Percentiles rank a stretch among this genome's conserved stretches.
Evolutionary conservation across 1,140 invertebrate species (phyloP).

Genomic region (Procambarus virginalis): DNA sequence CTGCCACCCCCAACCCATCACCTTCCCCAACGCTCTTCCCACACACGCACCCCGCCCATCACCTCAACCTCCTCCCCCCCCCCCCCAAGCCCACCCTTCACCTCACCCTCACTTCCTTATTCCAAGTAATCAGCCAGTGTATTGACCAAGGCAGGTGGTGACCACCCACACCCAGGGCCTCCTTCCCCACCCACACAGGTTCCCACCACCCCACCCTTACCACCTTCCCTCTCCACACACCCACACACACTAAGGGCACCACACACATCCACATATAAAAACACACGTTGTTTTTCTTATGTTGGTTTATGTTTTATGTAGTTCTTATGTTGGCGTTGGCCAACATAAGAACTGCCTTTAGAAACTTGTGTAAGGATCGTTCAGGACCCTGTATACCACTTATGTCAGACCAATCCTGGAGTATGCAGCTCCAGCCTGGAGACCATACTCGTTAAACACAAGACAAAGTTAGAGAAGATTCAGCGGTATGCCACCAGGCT

Average conservation of each 20-base stretch:
- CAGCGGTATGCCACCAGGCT: no score
- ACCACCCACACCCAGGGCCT: neutral
- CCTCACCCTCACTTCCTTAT: constrained; percentile 9
- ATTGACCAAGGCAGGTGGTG: constrained; percentile 21
- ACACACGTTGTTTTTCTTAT: no score
- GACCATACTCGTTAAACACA: no score
- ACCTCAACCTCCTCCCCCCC: neutral
- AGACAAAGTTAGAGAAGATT: no score
- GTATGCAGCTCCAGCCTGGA: no score
- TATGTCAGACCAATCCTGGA: no score
- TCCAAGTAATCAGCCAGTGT: constrained; percentile 27
- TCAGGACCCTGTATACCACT: no score
- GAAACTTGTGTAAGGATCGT: no score
- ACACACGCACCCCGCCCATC: neutral
- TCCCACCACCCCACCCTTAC: neutral
- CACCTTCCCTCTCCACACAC: neutral
- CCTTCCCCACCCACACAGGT: neutral
- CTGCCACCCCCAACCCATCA: neutral
- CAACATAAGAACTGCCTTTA: no score
- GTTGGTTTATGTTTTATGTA: no score
- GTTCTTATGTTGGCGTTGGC: no score
- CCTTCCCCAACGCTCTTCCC: neutral
- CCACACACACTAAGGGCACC: neutral
- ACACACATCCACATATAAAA: neutral
- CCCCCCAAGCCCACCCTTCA: neutral